Conservation (phyloP, 2,888 invertebrate genomes). For the Salticus scenicus region DNA sequence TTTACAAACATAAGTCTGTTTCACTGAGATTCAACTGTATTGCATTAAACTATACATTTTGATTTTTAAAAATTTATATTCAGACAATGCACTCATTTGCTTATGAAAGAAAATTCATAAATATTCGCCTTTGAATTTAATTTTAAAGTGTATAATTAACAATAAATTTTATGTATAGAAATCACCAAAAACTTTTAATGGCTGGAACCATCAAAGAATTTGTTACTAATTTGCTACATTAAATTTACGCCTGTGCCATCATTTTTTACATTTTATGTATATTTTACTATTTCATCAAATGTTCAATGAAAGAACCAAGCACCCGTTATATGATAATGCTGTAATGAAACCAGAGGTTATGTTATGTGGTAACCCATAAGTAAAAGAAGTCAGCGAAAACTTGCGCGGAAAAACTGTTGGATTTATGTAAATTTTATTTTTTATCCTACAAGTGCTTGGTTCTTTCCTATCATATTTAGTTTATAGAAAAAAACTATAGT, state of each 20-base stretch:
- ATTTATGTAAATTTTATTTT: not conserved
- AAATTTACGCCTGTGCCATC: not conserved
- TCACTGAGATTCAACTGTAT: too few species aligned
- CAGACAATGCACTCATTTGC: too few species aligned
- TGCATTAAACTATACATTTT: too few species aligned
- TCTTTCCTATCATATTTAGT: not conserved
- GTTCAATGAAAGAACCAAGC: not conserved
- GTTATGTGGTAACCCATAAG: not conserved
- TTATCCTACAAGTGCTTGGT: not conserved
- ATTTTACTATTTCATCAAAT: not conserved
- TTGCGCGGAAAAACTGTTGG: not conserved
- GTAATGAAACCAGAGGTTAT: not conserved
- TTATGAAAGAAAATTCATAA: too few species aligned
- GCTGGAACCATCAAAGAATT: not conserved
- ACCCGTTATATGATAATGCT: not conserved
- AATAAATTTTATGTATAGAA: too few species aligned
- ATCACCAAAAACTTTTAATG: too few species aligned
- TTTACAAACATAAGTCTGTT: too few species aligned
- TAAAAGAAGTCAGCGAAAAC: constrained; percentile 2
- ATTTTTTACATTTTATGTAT: not conserved
- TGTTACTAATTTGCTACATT: not conserved
- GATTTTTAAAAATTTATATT: too few species aligned
- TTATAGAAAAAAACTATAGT: not conserved
- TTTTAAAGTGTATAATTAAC: too few species aligned
- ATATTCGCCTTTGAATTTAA: too few species aligned